phyloP scores from a whole-genome alignment of 2,797 vertebrate species.

The Stomatorhinus walkeri region DNA sequence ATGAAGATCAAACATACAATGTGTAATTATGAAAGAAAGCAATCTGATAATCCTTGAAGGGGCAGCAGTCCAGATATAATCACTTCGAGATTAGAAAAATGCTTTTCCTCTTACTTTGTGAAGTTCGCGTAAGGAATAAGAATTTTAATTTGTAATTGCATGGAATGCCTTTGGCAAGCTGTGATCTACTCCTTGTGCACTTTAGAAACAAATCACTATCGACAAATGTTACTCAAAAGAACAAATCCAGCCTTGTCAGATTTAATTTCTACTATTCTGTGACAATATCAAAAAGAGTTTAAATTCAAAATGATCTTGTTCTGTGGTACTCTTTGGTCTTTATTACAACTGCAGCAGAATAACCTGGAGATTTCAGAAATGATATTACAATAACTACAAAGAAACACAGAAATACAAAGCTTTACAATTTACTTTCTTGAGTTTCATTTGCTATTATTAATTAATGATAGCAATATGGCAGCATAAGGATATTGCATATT shows the following conservation, averaged over 20 bases:
- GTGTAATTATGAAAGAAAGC: conserved; percentile 90
- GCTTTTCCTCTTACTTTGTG: conserved; percentile 45
- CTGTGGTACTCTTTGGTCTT: conserved; percentile 29
- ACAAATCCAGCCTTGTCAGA: conserved; percentile 27
- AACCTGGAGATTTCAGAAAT: conserved; percentile 32
- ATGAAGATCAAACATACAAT: conserved; percentile 94
- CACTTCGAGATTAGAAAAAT: conserved; percentile 68
- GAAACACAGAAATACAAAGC: conserved; percentile 31
- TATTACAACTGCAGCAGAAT: conserved; percentile 17
- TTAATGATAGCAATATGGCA: conserved; percentile 38
- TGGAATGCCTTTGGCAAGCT: conserved; percentile 31
- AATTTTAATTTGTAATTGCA: conserved; percentile 72
- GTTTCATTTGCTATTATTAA: conserved; percentile 45
- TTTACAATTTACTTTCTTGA: conserved; percentile 41
- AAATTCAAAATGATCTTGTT: conserved; percentile 38
- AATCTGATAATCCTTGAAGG: conserved; percentile 77
- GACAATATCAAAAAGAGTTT: conserved; percentile 39
- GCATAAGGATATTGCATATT: conserved; percentile 20
- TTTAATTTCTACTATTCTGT: conserved; percentile 43
- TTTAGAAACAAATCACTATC: conserved; percentile 31
- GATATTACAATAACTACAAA: conserved; percentile 35
- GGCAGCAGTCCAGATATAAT: conserved; percentile 77
- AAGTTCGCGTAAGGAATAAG: conserved; percentile 60
- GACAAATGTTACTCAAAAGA: conserved; percentile 43
- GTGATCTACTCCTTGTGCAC: conserved; percentile 29